phyloP scores from a whole-genome alignment of 1,140 invertebrate genomes.

The Drosophila ambigua region DNA sequence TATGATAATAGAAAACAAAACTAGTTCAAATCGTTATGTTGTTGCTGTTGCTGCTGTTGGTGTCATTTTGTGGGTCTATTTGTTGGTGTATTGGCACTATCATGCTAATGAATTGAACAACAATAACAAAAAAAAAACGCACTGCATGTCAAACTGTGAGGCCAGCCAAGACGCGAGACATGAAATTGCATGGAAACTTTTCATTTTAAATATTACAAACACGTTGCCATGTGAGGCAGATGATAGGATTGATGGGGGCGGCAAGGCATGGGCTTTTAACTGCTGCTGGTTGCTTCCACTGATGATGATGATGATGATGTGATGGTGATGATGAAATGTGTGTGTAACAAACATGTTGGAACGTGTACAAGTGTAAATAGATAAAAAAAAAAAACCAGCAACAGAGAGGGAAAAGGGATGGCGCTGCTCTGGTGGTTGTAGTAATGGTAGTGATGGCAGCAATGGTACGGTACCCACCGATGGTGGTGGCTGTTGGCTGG shows the following conservation, averaged over 20 bases:
- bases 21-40: conserved; percentile 66
- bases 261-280: neutral
- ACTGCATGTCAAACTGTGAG: conserved; percentile 66
- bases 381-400: conserved; percentile 51
- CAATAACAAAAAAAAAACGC: conserved; percentile 12
- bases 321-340: conserved; percentile 60
- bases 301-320: conserved; percentile 19
- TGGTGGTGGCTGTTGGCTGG: conserved; percentile 12
- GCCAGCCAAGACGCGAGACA: conserved; percentile 37
- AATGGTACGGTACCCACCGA: neutral
- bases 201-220: conserved; percentile 43
- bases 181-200: conserved; percentile 67
- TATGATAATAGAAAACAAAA: conserved; percentile 64
- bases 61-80: conserved; percentile 22
- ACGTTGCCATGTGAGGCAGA: neutral
- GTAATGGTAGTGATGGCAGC: neutral
- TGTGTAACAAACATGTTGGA: conserved; percentile 69
- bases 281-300: conserved; percentile 12
- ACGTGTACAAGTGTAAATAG: conserved; percentile 82
- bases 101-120: conserved; percentile 65
- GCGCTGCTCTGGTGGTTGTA: neutral
- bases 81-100: conserved; percentile 49
- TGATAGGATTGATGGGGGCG: neutral
- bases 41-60: conserved; percentile 42
- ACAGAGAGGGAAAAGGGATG: conserved; percentile 14